Evolutionary conservation across 2,113 vertebrate genomes (phyloP), one percentile per base, ranked within the genome.

Genomic region (Vireo altiloquus): DNA sequence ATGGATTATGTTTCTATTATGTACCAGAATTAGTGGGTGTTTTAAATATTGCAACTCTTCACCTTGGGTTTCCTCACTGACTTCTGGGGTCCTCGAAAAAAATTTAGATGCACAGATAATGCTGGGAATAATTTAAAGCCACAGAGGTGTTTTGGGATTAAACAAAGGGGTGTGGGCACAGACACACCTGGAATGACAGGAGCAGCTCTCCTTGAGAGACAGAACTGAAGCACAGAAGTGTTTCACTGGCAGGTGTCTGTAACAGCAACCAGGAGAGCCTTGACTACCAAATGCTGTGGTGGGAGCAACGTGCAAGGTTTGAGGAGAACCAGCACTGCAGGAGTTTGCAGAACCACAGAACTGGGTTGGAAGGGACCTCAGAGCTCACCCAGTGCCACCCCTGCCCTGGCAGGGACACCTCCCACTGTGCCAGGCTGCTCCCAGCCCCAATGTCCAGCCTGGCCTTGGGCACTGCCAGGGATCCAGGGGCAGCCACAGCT

Each of bases 211-310:
- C 21, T 12, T 10, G 19, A 40, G 14, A 4, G 14, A 31, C 16
- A 37, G 30, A 35, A 33, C 1, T 27, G 61, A 40, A 6, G 39
- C 22, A 4, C 24, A 5, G 1, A 9, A 19, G 13, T 1, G 11
- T 42, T 79, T 89, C 14, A 25, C 12, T 21, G 44, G 24, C 24
- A 24, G 30, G 16, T 6, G 20, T 14, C 47, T 52, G 31, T 10
- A 13, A 5, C 4, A 3, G 2, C 49, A 52, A 4, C 61, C 30
- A 18, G 37, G 30, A 42, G 78, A 72, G 33, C 39, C 52, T 1
- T 5, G 49, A 3, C 11, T 13, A 0, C 13, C 24, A 19, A 7
- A 3, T 2, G 37, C 25, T 44, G 1, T 1, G 11, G 4, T 46
- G 28, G 44, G 63, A 68, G 23, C 21, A 8, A 6, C 0, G 24